phyloP scores from a whole-genome alignment of 2,888 invertebrate species.

The Dynastes hyllus region DNA sequence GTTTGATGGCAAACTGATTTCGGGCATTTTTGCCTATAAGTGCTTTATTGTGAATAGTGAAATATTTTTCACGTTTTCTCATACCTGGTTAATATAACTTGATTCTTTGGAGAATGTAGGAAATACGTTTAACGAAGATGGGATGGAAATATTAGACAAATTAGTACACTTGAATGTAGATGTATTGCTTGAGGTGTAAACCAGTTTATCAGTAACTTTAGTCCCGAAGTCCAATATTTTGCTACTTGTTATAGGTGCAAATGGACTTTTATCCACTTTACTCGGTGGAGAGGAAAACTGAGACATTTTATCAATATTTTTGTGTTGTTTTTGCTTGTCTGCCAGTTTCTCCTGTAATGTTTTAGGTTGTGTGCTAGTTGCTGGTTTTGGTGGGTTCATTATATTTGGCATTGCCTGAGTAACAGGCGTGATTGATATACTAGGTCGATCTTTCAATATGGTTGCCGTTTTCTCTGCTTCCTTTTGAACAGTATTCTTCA shows the following conservation, averaged over 20 bases:
- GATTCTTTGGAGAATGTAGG: constrained; percentile 66
- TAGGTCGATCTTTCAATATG: constrained; percentile 70
- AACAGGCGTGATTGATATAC: constrained; percentile 72
- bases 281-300: constrained; percentile 19
- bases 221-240: constrained; percentile 46
- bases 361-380: constrained; percentile 70
- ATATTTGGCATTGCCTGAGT: constrained; percentile 54
- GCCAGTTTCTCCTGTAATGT: constrained; percentile 81
- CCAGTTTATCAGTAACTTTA: constrained; percentile 42
- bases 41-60: constrained; percentile 18
- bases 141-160: constrained; percentile 57
- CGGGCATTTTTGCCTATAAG: constrained; percentile 43
- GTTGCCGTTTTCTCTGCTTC: constrained; percentile 51
- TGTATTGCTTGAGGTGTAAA: constrained; percentile 38
- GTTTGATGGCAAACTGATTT: constrained; percentile 32
- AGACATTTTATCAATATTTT: constrained; percentile 51
- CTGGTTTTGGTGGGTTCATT: constrained; percentile 54
- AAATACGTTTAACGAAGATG: constrained; percentile 60
- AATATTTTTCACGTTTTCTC: constrained; percentile 23
- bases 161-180: constrained; percentile 51
- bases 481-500: constrained; percentile 33
- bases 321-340: constrained; percentile 75
- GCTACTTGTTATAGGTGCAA: constrained; percentile 27
- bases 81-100: constrained; percentile 68
- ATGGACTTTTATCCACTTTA: constrained; percentile 45